Evolutionary conservation across 35 echinoderm and acorn worm genomes (phyloP).

Genomic region (Ptychodera flava): DNA sequence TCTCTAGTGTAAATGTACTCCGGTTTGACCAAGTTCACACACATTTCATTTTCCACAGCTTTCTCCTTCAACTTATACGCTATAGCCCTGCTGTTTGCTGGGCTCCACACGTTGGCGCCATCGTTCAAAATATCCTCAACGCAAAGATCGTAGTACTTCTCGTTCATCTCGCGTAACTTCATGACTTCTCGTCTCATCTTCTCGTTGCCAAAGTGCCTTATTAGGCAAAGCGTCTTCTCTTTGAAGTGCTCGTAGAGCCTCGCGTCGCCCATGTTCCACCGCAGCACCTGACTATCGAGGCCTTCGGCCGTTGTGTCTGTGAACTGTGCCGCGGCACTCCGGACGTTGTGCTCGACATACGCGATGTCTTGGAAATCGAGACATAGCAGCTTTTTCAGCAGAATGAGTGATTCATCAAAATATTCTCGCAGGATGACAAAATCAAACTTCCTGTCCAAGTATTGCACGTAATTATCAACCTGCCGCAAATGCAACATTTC

Average conservation of each 20-base stretch:
- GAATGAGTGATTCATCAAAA: slow-evolving; percentile 94
- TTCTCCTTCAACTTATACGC: slow-evolving; percentile 58
- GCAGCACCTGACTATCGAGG: slow-evolving; percentile 31
- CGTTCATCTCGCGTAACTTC: slow-evolving; percentile 36
- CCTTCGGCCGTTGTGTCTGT: slow-evolving; percentile 25
- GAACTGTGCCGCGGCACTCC: slow-evolving; percentile 44
- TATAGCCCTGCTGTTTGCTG: slow-evolving; percentile 72
- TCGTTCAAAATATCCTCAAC: slow-evolving; percentile 33
- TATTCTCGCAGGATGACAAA: slow-evolving; percentile 84
- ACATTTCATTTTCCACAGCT: slow-evolving; percentile 37
- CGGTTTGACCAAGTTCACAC: slow-evolving; percentile 76
- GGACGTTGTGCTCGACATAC: slow-evolving; percentile 61
- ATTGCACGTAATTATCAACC: slow-evolving; percentile 39
- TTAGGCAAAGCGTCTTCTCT: slow-evolving; percentile 59
- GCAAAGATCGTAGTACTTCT: slow-evolving; percentile 50
- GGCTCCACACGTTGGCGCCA: slow-evolving; percentile 76
- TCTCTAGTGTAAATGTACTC: slow-evolving; percentile 76
- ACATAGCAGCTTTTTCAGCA: slow-evolving; percentile 73
- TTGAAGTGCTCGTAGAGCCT: slow-evolving; percentile 87
- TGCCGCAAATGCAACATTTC: slow-evolving; percentile 10
- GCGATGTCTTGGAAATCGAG: slow-evolving; percentile 66
- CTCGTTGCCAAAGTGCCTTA: slow-evolving; percentile 55
- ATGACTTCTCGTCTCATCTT: slow-evolving; percentile 68
- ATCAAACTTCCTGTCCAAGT: slow-evolving; percentile 40
- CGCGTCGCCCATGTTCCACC: slow-evolving; percentile 83